A percentile compares a stretch with the other conserved stretches of the same genome.
Conservation (phyloP, 2,888 invertebrate species). For the Drosophila hamatofila region DNA sequence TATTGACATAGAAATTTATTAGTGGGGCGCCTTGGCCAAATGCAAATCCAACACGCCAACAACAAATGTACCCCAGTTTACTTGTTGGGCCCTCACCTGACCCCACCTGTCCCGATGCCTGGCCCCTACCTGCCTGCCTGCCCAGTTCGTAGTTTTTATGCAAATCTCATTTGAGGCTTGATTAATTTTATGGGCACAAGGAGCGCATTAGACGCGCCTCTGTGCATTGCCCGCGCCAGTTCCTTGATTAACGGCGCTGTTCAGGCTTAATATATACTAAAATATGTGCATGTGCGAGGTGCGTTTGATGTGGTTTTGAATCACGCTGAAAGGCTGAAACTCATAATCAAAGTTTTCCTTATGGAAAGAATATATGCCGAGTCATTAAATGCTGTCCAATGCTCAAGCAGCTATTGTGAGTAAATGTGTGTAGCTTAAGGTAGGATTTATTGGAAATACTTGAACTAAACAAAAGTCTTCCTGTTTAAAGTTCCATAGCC, state of each 20-base stretch:
- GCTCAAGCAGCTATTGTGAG: too few species aligned
- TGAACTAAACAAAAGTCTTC: too few species aligned
- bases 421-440: too few species aligned
- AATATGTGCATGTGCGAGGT: constrained; percentile 46
- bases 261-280: constrained; percentile 37
- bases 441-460: too few species aligned
- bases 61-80: constrained; percentile 51
- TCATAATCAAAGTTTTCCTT: neutral
- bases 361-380: neutral
- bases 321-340: neutral
- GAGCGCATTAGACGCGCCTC: constrained; percentile 65
- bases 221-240: constrained; percentile 51
- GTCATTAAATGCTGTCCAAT: too few species aligned
- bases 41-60: constrained; percentile 79
- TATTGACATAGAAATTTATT: constrained; percentile 80
- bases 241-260: constrained; percentile 38
- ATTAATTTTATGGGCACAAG: constrained; percentile 72
- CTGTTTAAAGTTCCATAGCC: too few species aligned
- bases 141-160: constrained; percentile 43
- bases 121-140: neutral
- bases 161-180: constrained; percentile 76
- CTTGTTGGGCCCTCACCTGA: neutral
- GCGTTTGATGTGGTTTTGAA: neutral
- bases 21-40: constrained; percentile 73
- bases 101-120: neutral